Evolutionary conservation across 1,140 invertebrate species (phyloP).

Genomic region (Ditylenchus dipsaci): DNA sequence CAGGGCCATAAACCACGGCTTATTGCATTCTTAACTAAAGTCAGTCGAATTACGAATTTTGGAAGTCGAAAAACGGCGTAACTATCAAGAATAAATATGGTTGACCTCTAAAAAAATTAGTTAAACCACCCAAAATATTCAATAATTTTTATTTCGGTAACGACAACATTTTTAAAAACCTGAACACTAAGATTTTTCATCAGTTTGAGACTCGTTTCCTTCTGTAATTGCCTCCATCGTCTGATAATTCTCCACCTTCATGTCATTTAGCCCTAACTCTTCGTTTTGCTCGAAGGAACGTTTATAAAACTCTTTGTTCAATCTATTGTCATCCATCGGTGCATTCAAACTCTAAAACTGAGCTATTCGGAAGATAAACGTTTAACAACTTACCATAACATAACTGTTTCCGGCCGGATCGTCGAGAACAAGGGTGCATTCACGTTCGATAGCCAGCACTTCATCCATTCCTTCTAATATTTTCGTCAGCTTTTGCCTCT

Average conservation of each 20-base stretch:
- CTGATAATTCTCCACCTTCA: slow-evolving; percentile 76
- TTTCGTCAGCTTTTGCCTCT: slow-evolving; percentile 34
- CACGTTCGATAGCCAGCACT: slow-evolving; percentile 64
- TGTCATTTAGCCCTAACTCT: slow-evolving; percentile 88
- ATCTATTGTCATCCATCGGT: slow-evolving; percentile 69
- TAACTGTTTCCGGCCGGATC: slow-evolving; percentile 97
- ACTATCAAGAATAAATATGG: too few species aligned
- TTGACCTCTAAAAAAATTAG: too few species aligned
- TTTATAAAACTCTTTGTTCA: slow-evolving; percentile 76
- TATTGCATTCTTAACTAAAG: too few species aligned
- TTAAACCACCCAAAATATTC: too few species aligned
- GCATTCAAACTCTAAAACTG: slow-evolving; percentile 69
- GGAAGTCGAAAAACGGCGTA: too few species aligned
- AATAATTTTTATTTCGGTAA: too few species aligned
- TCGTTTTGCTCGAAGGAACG: slow-evolving; percentile 87
- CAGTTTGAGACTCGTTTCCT: slow-evolving; percentile 28
- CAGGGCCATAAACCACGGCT: too few species aligned
- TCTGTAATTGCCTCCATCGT: slow-evolving; percentile 46
- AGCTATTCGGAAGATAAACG: slow-evolving; percentile 20
- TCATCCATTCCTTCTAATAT: slow-evolving; percentile 46
- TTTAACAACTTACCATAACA: slow-evolving; percentile 63
- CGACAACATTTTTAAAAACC: too few species aligned
- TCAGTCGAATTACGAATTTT: too few species aligned
- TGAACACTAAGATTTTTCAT: too few species aligned
- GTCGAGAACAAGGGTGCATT: slow-evolving; percentile 76